Conservation (phyloP, 2,113 vertebrate species). For the Limanda limanda region DNA sequence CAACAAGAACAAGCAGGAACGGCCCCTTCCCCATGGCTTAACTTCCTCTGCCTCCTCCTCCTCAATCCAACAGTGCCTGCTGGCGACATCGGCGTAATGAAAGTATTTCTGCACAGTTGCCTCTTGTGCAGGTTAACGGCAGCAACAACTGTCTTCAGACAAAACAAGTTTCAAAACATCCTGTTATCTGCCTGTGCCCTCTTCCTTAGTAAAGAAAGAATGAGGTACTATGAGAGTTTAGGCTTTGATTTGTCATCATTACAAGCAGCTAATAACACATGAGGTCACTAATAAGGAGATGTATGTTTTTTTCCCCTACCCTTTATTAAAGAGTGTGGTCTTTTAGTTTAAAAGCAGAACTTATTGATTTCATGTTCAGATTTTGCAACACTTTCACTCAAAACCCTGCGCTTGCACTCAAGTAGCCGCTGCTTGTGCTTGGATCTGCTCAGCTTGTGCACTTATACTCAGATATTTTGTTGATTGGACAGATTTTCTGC, state of each 20-base stretch:
- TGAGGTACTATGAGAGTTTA: slow-evolving; percentile 17
- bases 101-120: slow-evolving; percentile 61
- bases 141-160: slow-evolving; percentile 9
- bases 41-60: slow-evolving; percentile 54
- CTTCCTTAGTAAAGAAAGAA: slow-evolving; percentile 4
- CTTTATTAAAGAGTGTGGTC: not conserved
- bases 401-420: no score
- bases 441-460: not conserved
- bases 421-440: no score
- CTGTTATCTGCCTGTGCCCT: not conserved
- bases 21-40: slow-evolving; percentile 22
- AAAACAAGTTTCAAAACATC: slow-evolving; percentile 18
- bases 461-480: no score
- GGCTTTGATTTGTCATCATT: slow-evolving; percentile 31
- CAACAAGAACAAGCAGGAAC: slow-evolving; percentile 19
- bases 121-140: slow-evolving; percentile 26
- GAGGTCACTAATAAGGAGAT: not conserved
- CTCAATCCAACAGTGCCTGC: slow-evolving; percentile 71
- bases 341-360: not conserved
- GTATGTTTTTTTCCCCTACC: no score
- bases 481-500: no score
- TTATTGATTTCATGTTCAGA: not conserved
- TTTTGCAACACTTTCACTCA: not conserved
- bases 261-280: slow-evolving; percentile 14
- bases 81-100: slow-evolving; percentile 49